phyloP scores from a whole-genome alignment of 2,113 vertebrate species.

The Rhodinocichla rosea region DNA sequence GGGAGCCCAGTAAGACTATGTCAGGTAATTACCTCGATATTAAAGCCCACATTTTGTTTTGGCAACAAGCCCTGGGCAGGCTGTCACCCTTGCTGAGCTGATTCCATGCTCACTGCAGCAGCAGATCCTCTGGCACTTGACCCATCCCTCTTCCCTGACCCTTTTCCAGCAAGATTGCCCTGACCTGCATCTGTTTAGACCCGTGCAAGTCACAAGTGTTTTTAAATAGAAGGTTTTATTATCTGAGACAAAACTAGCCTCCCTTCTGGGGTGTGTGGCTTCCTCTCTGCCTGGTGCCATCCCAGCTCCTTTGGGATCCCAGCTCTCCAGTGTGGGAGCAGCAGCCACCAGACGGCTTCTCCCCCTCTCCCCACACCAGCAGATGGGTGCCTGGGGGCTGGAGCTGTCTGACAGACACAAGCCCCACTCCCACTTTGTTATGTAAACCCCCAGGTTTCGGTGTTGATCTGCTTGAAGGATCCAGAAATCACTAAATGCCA shows the following conservation, averaged over 20 bases:
- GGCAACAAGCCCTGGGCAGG: background rate
- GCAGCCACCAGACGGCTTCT: background rate
- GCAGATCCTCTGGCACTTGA: background rate
- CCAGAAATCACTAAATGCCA: background rate
- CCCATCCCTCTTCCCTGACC: background rate
- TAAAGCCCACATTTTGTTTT: background rate
- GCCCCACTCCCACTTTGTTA: background rate
- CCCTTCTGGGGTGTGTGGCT: rapidly evolving
- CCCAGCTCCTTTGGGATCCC: background rate
- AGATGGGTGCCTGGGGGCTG: background rate
- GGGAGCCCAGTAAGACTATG: background rate
- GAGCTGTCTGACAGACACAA: slow-evolving; percentile 13
- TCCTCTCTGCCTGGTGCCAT: background rate
- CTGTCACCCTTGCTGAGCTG: background rate
- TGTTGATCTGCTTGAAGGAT: background rate
- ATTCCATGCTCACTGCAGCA: rapidly evolving
- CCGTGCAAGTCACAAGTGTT: rapidly evolving
- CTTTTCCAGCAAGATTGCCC: background rate
- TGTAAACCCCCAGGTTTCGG: background rate
- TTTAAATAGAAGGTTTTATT: background rate
- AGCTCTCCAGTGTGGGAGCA: background rate
- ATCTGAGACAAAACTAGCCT: background rate
- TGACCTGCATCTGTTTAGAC: background rate
- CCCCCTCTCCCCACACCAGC: background rate
- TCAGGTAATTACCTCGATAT: background rate